Evolutionary conservation across 2,888 invertebrate species (phyloP), one percentile per base, ranked within the genome.

Genomic region (Parnassius orleans): DNA sequence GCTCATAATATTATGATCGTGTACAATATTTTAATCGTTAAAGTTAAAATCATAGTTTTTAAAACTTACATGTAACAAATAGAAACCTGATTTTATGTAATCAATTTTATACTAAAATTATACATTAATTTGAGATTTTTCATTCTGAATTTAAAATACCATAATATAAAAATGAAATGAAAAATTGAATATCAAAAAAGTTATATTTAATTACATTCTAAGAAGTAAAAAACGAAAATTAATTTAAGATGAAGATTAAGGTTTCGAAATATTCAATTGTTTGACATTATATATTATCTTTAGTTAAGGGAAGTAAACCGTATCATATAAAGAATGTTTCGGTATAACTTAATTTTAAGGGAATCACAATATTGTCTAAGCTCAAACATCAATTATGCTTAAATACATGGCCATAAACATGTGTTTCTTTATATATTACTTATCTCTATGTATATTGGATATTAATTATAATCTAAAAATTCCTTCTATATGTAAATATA

Each of bases 341-440:
- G 2, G n/a, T 43, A 41, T 33, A 59, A 59, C 50, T 55, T 47
- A 52, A 51, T 54, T 14, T 55, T 48, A 53, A 47, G 42, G 42
- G 57, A 57, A 62, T 53, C 15, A 63, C 58, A 58, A 54, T 44
- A 46, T 42, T 14, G 42, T 51, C 50, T 58, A 63, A 61, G 61
- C 61, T 61, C 61, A 57, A 52, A 63, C 46, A 59, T 19, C 54
- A 33, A 51, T 50, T 46, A 59, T 33, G 11, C 41, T 51, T 41
- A 48, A 51, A 46, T 50, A 63, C 63, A 59, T 63, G 63, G 63
- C 24, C 59, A 14, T 15, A 59, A 52, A 55, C 63, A 63, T 63
- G 63, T 63, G 55, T 63, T 63, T n/a, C 15, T 52, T 62, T 55
- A n/a, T 53, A 50, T 19, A 46, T 46, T 19, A n/a, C 58, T 56